A percentile compares a stretch with the other conserved stretches of the same genome.
phyloP scores from a whole-genome alignment of 2,113 vertebrate genomes.

The Tympanuchus pallidicinctus region DNA sequence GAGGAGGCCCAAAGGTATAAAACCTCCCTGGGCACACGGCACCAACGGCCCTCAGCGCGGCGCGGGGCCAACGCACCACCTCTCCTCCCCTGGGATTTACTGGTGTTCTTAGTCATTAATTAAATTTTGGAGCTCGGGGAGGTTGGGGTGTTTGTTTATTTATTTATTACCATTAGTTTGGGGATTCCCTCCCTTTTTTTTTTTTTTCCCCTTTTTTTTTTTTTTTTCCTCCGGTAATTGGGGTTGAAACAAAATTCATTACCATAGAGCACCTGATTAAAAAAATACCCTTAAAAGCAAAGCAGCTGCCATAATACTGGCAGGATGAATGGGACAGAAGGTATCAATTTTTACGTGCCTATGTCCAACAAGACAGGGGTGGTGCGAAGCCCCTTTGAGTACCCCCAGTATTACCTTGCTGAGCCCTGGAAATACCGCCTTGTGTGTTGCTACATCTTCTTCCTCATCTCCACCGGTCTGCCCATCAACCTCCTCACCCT shows the following conservation, averaged over 20 bases:
- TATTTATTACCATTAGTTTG: background rate
- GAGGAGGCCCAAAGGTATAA: conserved; percentile 60
- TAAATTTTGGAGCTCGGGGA: fast-evolving
- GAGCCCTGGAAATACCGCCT: conserved; percentile 75
- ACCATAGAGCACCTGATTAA: background rate
- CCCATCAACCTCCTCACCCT: conserved; percentile 85
- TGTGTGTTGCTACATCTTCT: conserved; percentile 80
- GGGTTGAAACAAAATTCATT: background rate
- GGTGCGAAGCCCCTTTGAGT: conserved; percentile 82
- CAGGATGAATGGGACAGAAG: conserved; percentile 85
- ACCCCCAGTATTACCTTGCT: conserved; percentile 83
- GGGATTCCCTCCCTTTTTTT: background rate
- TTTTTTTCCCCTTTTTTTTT: background rate
- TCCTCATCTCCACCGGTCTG: conserved; percentile 78
- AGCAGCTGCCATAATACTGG: background rate
- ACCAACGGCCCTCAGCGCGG: background rate
- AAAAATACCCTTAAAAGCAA: background rate
- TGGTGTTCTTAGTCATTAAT: fast-evolving
- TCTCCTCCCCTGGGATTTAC: background rate
- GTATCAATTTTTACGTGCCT: conserved; percentile 85
- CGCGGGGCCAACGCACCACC: conserved; percentile 13
- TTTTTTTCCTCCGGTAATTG: background rate
- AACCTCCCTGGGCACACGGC: conserved; percentile 35
- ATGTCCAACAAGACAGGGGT: conserved; percentile 85
- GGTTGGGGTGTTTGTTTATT: background rate